Conservation (phyloP, 1,140 invertebrate species). For the Leguminivora glycinivorella region DNA sequence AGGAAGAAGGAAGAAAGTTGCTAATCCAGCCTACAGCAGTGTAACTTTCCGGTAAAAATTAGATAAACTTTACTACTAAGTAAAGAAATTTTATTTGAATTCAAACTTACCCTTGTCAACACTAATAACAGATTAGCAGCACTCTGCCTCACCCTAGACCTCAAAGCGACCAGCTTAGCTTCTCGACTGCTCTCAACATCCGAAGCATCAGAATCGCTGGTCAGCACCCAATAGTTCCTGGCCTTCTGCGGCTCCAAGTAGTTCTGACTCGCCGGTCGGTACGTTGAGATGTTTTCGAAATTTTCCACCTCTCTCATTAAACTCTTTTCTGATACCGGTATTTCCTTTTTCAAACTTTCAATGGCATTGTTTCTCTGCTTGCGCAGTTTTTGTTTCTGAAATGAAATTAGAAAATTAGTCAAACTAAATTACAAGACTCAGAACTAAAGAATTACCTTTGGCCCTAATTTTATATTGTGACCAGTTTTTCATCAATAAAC, state of each 20-base stretch:
- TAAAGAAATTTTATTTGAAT: not conserved
- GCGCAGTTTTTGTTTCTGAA: slow-evolving; percentile 70
- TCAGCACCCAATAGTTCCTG: slow-evolving; percentile 54
- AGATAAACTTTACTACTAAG: no score
- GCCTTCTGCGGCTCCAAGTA: slow-evolving; percentile 59
- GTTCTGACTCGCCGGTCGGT: slow-evolving; percentile 61
- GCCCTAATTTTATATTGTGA: no score
- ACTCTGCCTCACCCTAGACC: slow-evolving; percentile 70
- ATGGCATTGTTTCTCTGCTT: slow-evolving; percentile 72
- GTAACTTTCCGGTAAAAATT: no score
- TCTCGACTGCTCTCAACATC: slow-evolving; percentile 69
- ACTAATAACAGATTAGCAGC: slow-evolving; percentile 72
- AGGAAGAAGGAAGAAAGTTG: no score
- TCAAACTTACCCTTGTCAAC: slow-evolving; percentile 64
- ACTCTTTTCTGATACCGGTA: slow-evolving; percentile 67
- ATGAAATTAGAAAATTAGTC: not conserved
- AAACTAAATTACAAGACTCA: no score
- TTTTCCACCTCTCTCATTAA: slow-evolving; percentile 66
- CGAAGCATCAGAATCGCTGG: slow-evolving; percentile 76
- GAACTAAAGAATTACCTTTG: no score
- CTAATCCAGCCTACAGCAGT: no score
- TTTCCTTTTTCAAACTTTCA: slow-evolving; percentile 70
- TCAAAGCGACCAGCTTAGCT: slow-evolving; percentile 66
- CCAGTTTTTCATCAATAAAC: no score
- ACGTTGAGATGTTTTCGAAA: slow-evolving; percentile 64